Percentiles rank a stretch among this genome's conserved stretches.
Conservation (phyloP, 2,113 vertebrate genomes). For the Theropithecus gelada region DNA sequence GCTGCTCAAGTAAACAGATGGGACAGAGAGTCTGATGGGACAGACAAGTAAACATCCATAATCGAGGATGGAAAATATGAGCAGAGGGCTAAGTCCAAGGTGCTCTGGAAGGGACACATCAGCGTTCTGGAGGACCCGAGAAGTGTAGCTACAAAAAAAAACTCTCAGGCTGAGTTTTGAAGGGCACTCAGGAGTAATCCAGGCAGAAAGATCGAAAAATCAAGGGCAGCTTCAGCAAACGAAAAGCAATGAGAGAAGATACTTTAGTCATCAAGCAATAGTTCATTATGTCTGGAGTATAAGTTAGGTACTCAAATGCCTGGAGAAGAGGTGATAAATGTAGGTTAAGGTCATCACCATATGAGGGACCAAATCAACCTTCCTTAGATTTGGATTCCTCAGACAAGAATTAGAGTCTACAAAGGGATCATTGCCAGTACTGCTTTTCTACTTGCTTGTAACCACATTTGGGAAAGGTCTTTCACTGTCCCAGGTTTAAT, state of each 20-base stretch:
- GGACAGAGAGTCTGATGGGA: neutral
- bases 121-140: neutral
- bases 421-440: neutral
- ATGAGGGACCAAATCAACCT: rapidly evolving
- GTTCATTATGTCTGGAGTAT: neutral
- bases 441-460: neutral
- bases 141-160: neutral
- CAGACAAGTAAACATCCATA: neutral
- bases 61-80: neutral
- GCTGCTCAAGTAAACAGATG: no score
- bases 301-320: neutral
- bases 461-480: neutral
- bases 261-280: neutral
- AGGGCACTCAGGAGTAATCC: neutral
- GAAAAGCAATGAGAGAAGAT: neutral
- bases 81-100: neutral
- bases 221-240: neutral
- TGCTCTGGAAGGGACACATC: neutral
- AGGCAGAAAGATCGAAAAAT: neutral
- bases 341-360: neutral
- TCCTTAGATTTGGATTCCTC: neutral
- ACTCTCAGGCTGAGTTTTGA: neutral
- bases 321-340: neutral
- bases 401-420: neutral
- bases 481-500: neutral